Base-by-base conservation (phyloP, 1,140 invertebrate species). In the Pteromalus puparum region DNA sequence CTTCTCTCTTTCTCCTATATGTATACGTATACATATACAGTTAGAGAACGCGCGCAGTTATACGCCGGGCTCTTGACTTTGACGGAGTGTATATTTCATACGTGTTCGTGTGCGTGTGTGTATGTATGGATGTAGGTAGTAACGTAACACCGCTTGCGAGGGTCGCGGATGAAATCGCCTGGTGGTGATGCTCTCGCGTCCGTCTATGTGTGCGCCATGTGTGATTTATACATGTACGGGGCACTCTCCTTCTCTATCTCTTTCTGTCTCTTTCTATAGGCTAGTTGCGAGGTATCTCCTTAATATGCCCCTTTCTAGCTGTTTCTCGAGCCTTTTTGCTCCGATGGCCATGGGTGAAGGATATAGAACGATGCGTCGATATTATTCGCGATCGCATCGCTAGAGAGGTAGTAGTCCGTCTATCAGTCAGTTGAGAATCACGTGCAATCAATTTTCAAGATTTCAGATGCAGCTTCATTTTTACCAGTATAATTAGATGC, bases 131-230 rank as follows among this genome's bases (percentile, higher is more conserved):
- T 72, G 26, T 53, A 73, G 53, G 21, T 61, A 61, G 53, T 21
- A 61, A 61, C 18, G 53, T 61, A 61, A 61, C 6, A 61, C 53
- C 53, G 18, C 42, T 34, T 34, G 46, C 38, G 46, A 38, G 48
- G 26, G 85, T 87, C 48, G 53, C 87, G 86, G 83, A 85, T 74
- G 87, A 89, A 88, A 88, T 48, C 46, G 87, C 90, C 88, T 92
- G 91, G 91, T 92, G 91, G 91, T 92, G 91, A 92, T 92, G 91
- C 90, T 92, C 90, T 61, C 18, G 89, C 90, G 89, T 90, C 87
- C 61, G 34, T 28, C 2, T 78, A 61, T 61, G 7, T 61, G 21
- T n/a, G 21, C 21, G 1, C 15, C 53, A 18, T n/a, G 53, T n/a
- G 53, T 61, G 21, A 61, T 61, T 61, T 61, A 61, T 61, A 61